Conservation (phyloP, 2,888 invertebrate species). For the Heliconius hortense region DNA sequence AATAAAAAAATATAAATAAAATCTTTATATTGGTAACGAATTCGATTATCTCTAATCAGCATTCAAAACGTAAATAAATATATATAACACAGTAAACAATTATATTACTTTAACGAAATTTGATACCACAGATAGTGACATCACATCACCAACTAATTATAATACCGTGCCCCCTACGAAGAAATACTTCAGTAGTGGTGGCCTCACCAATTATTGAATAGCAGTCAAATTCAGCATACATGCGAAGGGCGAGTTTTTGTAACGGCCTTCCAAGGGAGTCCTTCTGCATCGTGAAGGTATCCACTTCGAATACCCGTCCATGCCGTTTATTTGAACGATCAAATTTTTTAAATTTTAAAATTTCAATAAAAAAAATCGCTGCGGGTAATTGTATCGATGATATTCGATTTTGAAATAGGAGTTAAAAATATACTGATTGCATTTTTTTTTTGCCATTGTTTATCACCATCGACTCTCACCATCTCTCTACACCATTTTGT, state of each 20-base stretch:
- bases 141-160: not conserved
- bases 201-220: constrained; percentile 31
- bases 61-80: too few relatives aligned
- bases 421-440: not conserved
- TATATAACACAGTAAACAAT: too few relatives aligned
- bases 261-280: constrained; percentile 30
- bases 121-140: not conserved
- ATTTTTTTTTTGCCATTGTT: not conserved
- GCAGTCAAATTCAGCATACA: constrained; percentile 28
- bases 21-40: too few relatives aligned
- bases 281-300: constrained; percentile 38
- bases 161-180: constrained; percentile 19
- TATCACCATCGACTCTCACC: too few relatives aligned
- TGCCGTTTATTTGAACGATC: constrained; percentile 28
- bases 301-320: constrained; percentile 20
- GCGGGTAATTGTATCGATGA: not conserved
- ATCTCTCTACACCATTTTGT: too few relatives aligned
- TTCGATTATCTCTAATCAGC: too few relatives aligned
- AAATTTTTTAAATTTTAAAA: constrained; percentile 25
- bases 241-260: constrained; percentile 23
- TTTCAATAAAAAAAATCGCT: not conserved
- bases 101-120: too few relatives aligned
- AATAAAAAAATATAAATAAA: too few relatives aligned
- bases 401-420: constrained; percentile 3
- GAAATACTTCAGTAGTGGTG: constrained; percentile 17